Percentiles rank a stretch among this genome's conserved stretches.
These are phyloP conservation scores for Hydrotaea cyrtoneurina DNA, from an alignment of 2,888 invertebrate genomes.

Conservation along the genomic window DNA sequence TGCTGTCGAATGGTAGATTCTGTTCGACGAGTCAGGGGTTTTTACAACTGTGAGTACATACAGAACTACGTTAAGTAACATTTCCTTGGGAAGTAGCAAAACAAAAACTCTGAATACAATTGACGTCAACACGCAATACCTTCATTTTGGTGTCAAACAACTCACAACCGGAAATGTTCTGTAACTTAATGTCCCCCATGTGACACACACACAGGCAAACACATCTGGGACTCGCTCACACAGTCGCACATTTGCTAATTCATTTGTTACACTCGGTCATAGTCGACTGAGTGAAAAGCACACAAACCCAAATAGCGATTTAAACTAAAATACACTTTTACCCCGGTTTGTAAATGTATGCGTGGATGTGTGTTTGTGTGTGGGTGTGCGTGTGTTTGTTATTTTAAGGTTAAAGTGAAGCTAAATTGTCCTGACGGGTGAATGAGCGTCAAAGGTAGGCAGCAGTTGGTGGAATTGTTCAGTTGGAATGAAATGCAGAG, in stretches of 20 bases:
- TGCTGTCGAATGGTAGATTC: neutral
- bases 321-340: neutral
- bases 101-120: constrained; percentile 55
- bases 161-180: constrained; percentile 64
- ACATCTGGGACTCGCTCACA: neutral
- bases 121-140: constrained; percentile 68
- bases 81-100: constrained; percentile 42
- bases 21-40: neutral
- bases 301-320: constrained; percentile 19
- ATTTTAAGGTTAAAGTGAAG: constrained; percentile 49
- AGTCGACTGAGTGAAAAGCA: constrained; percentile 17
- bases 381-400: constrained; percentile 44
- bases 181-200: constrained; percentile 67
- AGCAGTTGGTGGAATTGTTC: constrained; percentile 22
- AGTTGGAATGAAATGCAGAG: constrained; percentile 20
- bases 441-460: neutral
- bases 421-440: constrained; percentile 35
- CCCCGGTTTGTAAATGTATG: too few relatives aligned
- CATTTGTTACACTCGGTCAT: constrained; percentile 53
- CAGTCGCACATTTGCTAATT: constrained; percentile 36
- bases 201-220: constrained; percentile 32
- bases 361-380: too few relatives aligned
- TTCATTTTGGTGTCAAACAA: constrained; percentile 63
- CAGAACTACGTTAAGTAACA: constrained; percentile 44
- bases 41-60: constrained; percentile 5